Percentiles rank a stretch among this genome's conserved stretches.
Conservation (phyloP, 2,888 invertebrate species). For the Uropetala carovei region DNA sequence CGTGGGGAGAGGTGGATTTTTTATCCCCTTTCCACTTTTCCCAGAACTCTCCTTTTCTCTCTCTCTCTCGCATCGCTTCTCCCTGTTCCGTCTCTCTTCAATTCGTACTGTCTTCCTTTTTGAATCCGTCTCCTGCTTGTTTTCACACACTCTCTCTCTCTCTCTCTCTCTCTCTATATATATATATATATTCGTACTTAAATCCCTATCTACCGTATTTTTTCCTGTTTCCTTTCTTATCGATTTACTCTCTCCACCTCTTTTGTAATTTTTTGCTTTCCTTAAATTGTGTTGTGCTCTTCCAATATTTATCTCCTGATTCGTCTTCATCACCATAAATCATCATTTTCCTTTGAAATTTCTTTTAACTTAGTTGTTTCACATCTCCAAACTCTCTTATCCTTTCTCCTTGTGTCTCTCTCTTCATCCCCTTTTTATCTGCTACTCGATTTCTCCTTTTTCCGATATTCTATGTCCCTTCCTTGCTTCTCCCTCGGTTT, state of each 20-base stretch:
- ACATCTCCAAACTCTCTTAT: not conserved
- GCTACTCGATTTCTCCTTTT: not conserved
- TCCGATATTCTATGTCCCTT: not conserved
- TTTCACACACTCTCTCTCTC: not conserved
- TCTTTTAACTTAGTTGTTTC: not conserved
- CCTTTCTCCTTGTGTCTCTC: not conserved
- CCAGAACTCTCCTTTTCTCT: not conserved
- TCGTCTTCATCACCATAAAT: no score
- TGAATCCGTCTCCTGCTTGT: not conserved
- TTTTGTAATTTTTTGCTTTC: not conserved
- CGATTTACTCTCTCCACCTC: not conserved
- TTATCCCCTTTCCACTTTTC: conserved; percentile 24
- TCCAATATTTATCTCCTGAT: not conserved
- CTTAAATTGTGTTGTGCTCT: not conserved
- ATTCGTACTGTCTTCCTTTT: not conserved
- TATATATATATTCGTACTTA: no score
- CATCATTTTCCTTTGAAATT: not conserved
- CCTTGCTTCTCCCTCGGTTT: not conserved
- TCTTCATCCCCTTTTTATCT: not conserved
- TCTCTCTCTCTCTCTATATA: not conserved
- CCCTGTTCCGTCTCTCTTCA: not conserved
- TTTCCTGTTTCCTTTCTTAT: not conserved
- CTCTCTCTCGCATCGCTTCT: not conserved
- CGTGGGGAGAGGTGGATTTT: not conserved
- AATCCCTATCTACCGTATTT: no score